Percentiles rank a stretch among this genome's conserved stretches.
Conservation (phyloP, 37 sponge, comb jelly and placozoan species). For the Beroe ovata region DNA sequence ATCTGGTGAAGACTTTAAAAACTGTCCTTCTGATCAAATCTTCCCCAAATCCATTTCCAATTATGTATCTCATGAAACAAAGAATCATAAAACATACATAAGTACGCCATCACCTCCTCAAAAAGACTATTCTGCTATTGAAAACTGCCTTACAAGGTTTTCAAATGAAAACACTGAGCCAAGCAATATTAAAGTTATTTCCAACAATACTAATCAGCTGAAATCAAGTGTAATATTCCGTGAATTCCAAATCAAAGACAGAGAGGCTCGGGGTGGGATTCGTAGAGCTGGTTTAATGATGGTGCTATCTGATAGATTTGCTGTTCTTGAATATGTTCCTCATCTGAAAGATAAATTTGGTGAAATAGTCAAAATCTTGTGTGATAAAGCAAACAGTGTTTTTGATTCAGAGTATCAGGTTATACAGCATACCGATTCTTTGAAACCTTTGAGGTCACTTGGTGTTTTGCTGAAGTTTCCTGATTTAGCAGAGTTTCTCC, state of each 20-base stretch:
- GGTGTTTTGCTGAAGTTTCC: slow-evolving; percentile 9
- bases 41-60: slow-evolving; percentile 6
- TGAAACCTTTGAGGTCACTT: slow-evolving; percentile 20
- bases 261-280: slow-evolving; percentile 23
- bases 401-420: slow-evolving; percentile 10
- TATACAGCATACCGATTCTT: not conserved
- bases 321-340: not conserved
- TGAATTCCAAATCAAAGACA: slow-evolving; percentile 1
- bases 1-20: not conserved
- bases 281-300: slow-evolving; percentile 15
- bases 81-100: slow-evolving; percentile 30
- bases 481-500: slow-evolving; percentile 6
- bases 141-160: not conserved
- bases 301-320: slow-evolving; percentile 53
- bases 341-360: slow-evolving; percentile 9
- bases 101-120: slow-evolving; percentile 37
- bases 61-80: slow-evolving; percentile 21
- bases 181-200: not conserved
- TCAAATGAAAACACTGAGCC: not conserved
- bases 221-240: slow-evolving; percentile 25
- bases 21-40: slow-evolving; percentile 34
- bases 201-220: not conserved
- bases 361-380: slow-evolving; percentile 26
- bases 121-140: slow-evolving; percentile 41
- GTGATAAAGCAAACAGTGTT: not conserved